Evolutionary conservation across 2,797 vertebrate genomes (phyloP).

Genomic region (Periophthalmus magnuspinnatus): DNA sequence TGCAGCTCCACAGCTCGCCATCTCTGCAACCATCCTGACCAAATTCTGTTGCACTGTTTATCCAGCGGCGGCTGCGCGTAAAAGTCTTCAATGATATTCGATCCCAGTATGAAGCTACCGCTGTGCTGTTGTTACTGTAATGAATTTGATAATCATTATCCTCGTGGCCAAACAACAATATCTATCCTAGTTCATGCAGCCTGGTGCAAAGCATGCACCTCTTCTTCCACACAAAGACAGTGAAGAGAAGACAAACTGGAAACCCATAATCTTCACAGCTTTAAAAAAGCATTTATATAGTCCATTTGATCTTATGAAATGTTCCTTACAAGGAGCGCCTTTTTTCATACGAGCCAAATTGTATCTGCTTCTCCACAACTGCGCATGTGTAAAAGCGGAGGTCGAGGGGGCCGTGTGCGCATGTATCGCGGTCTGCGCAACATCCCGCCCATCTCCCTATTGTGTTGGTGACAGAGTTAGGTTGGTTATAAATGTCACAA

Average conservation of each 20-base stretch:
- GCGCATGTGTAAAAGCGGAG: slow-evolving; percentile 13
- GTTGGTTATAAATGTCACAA: neutral
- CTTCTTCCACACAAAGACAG: neutral
- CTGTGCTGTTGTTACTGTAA: neutral
- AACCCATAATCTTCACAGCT: neutral
- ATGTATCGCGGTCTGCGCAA: neutral
- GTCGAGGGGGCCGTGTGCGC: slow-evolving; percentile 4
- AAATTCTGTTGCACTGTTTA: neutral
- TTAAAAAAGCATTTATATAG: neutral
- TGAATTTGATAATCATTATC: neutral
- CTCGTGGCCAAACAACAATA: slow-evolving; percentile 10
- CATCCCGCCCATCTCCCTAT: slow-evolving; percentile 33
- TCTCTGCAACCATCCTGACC: slow-evolving; percentile 70
- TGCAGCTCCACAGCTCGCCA: slow-evolving; percentile 64
- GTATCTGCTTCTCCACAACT: fast-evolving
- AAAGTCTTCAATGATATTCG: slow-evolving; percentile 24
- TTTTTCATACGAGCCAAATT: neutral
- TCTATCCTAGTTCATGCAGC: neutral
- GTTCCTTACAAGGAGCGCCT: neutral
- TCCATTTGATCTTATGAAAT: neutral
- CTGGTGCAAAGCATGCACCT: neutral
- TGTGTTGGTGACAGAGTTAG: neutral
- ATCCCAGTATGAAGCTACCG: neutral
- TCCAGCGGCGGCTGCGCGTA: slow-evolving; percentile 21
- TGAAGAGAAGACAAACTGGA: neutral